Evolutionary conservation across 2,888 invertebrate genomes (phyloP).

Genomic region (Cryptus armator): DNA sequence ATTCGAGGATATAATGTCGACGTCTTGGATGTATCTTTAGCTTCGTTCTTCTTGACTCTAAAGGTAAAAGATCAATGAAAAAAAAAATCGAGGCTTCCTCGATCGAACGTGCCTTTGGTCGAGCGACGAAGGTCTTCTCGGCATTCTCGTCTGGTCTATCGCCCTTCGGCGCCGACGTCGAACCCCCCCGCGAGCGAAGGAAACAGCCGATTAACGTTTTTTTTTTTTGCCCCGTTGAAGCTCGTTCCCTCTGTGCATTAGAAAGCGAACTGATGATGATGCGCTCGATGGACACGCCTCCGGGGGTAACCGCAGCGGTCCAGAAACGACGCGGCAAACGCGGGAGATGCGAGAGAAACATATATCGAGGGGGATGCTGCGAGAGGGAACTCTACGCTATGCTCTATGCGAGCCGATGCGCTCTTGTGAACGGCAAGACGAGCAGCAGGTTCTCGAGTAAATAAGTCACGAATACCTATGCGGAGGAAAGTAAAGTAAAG

Average conservation of each 20-base stretch:
- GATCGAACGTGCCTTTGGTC: slow-evolving; percentile 11
- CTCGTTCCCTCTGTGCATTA: slow-evolving; percentile 78
- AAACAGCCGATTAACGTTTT: slow-evolving; percentile 84
- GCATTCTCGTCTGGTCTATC: slow-evolving; percentile 36
- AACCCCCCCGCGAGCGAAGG: slow-evolving; percentile 73
- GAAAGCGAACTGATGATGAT: slow-evolving; percentile 75
- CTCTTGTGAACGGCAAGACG: slow-evolving; percentile 18
- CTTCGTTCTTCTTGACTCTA: not conserved
- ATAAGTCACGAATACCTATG: slow-evolving; percentile 12
- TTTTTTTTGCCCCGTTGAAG: slow-evolving; percentile 75
- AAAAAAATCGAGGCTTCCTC: not conserved
- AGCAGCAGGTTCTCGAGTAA: slow-evolving; percentile 14
- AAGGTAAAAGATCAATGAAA: not conserved
- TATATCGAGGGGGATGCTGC: slow-evolving; percentile 34
- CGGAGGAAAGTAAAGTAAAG: slow-evolving; percentile 25
- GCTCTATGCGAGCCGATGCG: slow-evolving; percentile 8
- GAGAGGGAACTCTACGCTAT: slow-evolving; percentile 16
- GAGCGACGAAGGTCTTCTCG: slow-evolving; percentile 13
- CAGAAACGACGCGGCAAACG: slow-evolving; percentile 25
- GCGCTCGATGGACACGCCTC: slow-evolving; percentile 55
- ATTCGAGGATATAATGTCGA: too few relatives aligned
- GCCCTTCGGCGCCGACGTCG: slow-evolving; percentile 36
- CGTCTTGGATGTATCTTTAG: too few relatives aligned
- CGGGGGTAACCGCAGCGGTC: slow-evolving; percentile 27
- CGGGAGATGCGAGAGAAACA: slow-evolving; percentile 23